These are phyloP conservation scores for Porites rus DNA, from an alignment of 92 coral and sea anemone species.

Conservation along the genomic window DNA sequence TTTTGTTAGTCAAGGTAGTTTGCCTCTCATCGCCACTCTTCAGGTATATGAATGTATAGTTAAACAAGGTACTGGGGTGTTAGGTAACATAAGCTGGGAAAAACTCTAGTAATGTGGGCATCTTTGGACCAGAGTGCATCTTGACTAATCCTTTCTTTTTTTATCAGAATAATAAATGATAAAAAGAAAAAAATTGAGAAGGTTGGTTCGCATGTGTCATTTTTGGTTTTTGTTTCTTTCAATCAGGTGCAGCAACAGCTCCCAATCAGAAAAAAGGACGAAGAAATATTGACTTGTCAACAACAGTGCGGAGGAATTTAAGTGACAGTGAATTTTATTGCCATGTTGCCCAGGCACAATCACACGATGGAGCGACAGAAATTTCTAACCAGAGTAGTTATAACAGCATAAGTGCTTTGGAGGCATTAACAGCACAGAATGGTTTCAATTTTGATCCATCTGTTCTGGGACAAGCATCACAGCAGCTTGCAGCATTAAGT, in stretches of 20 bases:
- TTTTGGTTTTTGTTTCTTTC: background rate
- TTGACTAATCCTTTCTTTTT: no score
- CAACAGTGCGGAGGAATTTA: conserved; percentile 35
- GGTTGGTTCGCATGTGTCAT: background rate
- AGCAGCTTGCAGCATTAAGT: conserved; percentile 52
- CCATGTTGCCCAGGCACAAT: conserved; percentile 6
- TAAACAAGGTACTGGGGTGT: no score
- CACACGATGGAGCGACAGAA: background rate
- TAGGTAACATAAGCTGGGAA: no score
- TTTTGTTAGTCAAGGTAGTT: no score
- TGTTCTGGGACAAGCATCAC: conserved; percentile 52
- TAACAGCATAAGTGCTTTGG: conserved; percentile 69
- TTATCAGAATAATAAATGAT: no score
- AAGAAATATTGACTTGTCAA: conserved; percentile 33
- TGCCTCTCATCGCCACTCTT: no score
- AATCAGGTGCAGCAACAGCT: conserved; percentile 25
- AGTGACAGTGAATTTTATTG: conserved; percentile 37
- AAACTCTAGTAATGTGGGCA: no score
- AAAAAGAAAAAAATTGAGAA: no score
- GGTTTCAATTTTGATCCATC: conserved; percentile 64
- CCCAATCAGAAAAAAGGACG: conserved; percentile 29
- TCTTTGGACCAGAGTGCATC: no score
- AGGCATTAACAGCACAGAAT: conserved; percentile 78
- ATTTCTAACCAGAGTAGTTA: conserved; percentile 24
- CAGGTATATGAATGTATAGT: no score